Evolutionary conservation across 2,113 vertebrate species (phyloP).

Genomic region (Hiodon alosoides): DNA sequence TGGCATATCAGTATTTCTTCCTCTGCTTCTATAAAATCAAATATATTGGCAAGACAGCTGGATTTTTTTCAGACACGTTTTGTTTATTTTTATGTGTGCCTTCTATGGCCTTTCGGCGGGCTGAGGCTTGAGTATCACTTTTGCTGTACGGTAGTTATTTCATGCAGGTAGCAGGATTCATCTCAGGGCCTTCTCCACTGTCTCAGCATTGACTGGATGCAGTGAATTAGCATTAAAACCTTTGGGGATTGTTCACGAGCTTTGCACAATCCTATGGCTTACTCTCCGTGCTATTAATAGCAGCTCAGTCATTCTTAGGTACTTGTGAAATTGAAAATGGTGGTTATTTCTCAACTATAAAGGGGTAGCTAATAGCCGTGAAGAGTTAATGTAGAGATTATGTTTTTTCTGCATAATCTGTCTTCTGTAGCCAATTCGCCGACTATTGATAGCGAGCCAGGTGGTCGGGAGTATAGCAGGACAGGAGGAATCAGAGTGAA

Average conservation of each 20-base stretch:
- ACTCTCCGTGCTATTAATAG: background rate
- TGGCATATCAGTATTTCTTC: background rate
- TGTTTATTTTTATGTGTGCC: background rate
- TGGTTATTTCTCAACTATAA: constrained; percentile 5
- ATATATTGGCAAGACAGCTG: background rate
- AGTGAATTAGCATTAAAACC: background rate
- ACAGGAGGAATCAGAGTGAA: background rate
- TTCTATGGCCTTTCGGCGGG: background rate
- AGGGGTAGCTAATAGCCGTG: constrained; percentile 5
- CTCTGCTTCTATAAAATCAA: background rate
- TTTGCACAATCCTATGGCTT: background rate
- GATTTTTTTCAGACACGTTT: background rate
- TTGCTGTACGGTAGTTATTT: background rate
- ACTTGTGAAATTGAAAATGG: background rate
- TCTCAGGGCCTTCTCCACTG: background rate
- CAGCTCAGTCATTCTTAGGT: constrained; percentile 2
- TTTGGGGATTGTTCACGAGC: background rate
- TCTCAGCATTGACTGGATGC: background rate
- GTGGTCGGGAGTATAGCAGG: background rate
- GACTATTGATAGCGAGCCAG: constrained; percentile 11
- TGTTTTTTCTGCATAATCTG: constrained; percentile 14
- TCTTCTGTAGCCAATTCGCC: background rate
- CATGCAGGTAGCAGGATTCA: background rate
- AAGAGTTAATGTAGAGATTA: constrained; percentile 9
- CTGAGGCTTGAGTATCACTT: background rate